These are phyloP conservation scores for Oreochromis aureus DNA, from an alignment of 2,113 vertebrate genomes.

Conservation along the genomic window DNA sequence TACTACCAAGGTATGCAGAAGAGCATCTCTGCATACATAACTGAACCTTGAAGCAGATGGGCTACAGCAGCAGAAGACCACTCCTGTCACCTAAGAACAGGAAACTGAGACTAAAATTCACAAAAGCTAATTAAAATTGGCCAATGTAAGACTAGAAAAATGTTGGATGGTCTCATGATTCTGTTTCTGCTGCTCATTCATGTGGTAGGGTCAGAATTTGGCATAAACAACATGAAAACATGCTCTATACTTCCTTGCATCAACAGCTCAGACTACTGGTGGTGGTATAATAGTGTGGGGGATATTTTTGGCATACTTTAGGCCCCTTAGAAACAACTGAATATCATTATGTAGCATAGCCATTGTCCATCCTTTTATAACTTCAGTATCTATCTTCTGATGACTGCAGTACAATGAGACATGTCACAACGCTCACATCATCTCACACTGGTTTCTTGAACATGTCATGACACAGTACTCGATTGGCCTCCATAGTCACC, in stretches of 20 bases:
- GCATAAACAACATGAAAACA: not conserved
- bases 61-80: not conserved
- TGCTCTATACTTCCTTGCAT: not conserved
- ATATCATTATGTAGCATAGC: not conserved
- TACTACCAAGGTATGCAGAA: not conserved
- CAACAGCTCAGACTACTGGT: not conserved
- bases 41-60: not conserved
- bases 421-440: not conserved
- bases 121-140: not conserved
- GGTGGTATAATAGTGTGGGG: not conserved
- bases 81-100: not conserved
- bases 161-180: rapidly evolving
- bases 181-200: not conserved
- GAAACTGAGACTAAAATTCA: not conserved
- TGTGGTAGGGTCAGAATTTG: not conserved
- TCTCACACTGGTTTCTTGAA: not conserved
- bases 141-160: not conserved
- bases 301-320: not conserved
- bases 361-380: not conserved
- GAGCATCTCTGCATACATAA: not conserved
- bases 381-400: rapidly evolving
- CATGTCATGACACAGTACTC: not conserved
- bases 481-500: not conserved
- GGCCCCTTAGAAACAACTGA: not conserved
- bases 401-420: not conserved